Percentiles rank a stretch among this genome's conserved stretches.
phyloP scores from a whole-genome alignment of 2,888 invertebrate species.

The Carpatolechia fugitivella region DNA sequence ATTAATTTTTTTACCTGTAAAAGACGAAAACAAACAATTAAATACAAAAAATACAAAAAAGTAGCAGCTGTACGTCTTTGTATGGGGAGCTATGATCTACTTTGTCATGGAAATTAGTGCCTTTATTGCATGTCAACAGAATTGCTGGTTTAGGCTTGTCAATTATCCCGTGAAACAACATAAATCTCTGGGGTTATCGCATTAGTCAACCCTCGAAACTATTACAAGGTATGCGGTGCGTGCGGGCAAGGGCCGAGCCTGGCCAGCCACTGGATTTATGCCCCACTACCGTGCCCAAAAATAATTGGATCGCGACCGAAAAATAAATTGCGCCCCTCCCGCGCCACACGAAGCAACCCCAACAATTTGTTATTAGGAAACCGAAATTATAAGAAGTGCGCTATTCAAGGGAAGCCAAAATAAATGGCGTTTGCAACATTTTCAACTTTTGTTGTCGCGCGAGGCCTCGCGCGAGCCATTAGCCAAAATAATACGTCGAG shows the following conservation, averaged over 20 bases:
- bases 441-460: background rate
- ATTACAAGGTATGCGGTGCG: conserved; percentile 35
- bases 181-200: conserved; percentile 52
- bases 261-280: conserved; percentile 57
- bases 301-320: conserved; percentile 74
- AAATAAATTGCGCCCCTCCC: conserved; percentile 64
- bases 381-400: conserved; percentile 38
- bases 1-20: background rate
- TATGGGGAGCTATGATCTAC: background rate
- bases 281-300: conserved; percentile 68
- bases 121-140: conserved; percentile 8
- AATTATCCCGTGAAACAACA: conserved; percentile 28
- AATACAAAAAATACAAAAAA: background rate
- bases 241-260: conserved; percentile 29
- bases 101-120: conserved; percentile 4
- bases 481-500: too few relatives aligned
- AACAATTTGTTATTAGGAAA: conserved; percentile 62
- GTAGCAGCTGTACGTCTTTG: background rate
- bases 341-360: conserved; percentile 50
- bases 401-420: conserved; percentile 6
- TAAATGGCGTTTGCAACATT: background rate
- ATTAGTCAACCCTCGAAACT: conserved; percentile 40
- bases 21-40: background rate
- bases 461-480: background rate
- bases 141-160: conserved; percentile 16